Evolutionary conservation across 2,797 vertebrate genomes (phyloP).

Genomic region (Karalla daura): DNA sequence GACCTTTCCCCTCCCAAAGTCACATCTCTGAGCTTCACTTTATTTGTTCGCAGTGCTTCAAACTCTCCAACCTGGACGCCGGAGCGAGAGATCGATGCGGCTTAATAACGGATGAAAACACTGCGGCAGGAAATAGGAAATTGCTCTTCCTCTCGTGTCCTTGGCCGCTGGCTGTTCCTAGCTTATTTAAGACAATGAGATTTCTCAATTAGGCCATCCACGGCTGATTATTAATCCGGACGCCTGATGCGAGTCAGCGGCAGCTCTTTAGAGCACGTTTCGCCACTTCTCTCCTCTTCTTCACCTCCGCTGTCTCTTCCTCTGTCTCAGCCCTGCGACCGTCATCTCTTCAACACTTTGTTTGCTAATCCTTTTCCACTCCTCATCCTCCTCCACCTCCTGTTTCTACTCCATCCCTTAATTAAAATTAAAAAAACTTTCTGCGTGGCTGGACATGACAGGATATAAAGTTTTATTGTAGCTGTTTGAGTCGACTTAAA

Average conservation of each 20-base stretch:
- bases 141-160: conserved; percentile 58
- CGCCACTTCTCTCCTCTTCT: conserved; percentile 12
- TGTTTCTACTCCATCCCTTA: background rate
- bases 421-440: conserved; percentile 13
- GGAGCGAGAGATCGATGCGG: conserved; percentile 46
- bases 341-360: conserved; percentile 1
- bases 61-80: conserved; percentile 1
- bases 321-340: background rate
- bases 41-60: background rate
- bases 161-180: conserved; percentile 52
- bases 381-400: background rate
- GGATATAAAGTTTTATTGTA: background rate
- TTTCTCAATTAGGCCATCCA: conserved; percentile 64
- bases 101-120: conserved; percentile 45
- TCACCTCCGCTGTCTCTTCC: conserved; percentile 20
- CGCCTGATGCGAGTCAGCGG: conserved; percentile 54
- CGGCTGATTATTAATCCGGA: conserved; percentile 64
- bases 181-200: conserved; percentile 61
- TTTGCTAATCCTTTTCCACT: conserved; percentile 35
- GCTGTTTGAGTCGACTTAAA: background rate
- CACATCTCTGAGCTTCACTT: conserved; percentile 1
- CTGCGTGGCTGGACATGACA: background rate
- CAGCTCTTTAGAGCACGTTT: conserved; percentile 36
- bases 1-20: conserved; percentile 6
- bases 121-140: conserved; percentile 53